Evolutionary conservation across 2,888 invertebrate species (phyloP).

Genomic region (Philonicus albiceps): DNA sequence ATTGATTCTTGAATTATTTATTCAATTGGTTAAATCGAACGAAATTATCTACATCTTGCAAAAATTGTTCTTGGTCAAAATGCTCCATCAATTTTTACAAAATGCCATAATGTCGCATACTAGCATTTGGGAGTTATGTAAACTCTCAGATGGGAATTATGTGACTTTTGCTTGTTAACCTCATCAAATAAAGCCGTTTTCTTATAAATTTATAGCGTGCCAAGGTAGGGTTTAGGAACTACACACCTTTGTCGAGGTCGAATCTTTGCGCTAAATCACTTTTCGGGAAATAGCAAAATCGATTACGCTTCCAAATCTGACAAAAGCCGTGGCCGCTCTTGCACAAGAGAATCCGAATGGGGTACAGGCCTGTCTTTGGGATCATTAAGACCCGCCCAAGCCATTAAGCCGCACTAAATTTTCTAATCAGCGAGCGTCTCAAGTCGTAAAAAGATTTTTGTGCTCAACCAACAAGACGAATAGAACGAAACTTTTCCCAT

Average conservation of each 20-base stretch:
- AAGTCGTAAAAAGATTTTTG: constrained; percentile 19
- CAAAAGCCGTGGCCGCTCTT: background rate
- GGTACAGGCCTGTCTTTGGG: background rate
- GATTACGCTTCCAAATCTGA: background rate
- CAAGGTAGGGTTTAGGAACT: background rate
- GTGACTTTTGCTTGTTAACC: background rate
- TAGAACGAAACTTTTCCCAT: constrained; percentile 25
- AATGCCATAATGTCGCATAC: background rate
- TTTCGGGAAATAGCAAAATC: background rate
- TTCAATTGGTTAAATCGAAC: background rate
- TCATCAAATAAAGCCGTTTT: background rate
- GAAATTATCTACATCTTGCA: background rate
- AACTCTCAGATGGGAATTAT: background rate
- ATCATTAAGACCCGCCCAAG: constrained; percentile 15
- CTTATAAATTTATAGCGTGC: background rate
- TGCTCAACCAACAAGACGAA: background rate
- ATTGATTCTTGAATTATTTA: background rate
- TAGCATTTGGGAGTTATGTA: background rate
- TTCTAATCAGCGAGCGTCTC: constrained; percentile 22
- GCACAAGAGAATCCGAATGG: background rate
- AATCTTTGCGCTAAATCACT: background rate
- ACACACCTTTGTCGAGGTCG: background rate
- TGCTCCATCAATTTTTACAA: background rate
- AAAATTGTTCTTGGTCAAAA: background rate
- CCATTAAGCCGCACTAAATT: constrained; percentile 33